Conservation (phyloP, 2,113 vertebrate species). For the Engystomops pustulosus region DNA sequence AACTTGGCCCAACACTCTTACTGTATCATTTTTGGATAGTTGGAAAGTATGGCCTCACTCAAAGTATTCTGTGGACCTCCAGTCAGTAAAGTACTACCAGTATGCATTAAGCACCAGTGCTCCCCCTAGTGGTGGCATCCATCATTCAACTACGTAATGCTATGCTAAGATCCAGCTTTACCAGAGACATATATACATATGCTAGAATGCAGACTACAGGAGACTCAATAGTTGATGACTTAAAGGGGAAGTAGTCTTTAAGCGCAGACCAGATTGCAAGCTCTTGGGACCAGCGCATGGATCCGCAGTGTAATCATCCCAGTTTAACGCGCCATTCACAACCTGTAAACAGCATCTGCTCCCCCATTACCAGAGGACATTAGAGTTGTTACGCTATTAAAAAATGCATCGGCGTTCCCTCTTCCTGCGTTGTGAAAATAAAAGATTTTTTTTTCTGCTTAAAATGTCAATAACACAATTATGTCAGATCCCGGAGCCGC, state of each 20-base stretch:
- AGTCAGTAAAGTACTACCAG: too few species aligned
- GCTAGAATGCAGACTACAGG: too few species aligned
- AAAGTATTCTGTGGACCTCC: too few species aligned
- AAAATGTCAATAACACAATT: slow-evolving; percentile 51
- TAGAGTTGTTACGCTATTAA: slow-evolving; percentile 18
- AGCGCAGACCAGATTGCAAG: neutral
- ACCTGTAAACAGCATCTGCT: slow-evolving; percentile 15
- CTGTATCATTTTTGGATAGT: too few species aligned
- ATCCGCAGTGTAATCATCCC: neutral
- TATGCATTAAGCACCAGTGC: too few species aligned
- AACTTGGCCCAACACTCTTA: too few species aligned
- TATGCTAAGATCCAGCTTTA: too few species aligned
- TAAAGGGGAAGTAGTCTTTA: neutral
- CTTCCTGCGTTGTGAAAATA: slow-evolving; percentile 10
- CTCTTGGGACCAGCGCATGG: neutral
- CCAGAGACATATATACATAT: too few species aligned
- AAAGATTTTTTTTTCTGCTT: neutral
- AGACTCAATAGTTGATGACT: too few species aligned
- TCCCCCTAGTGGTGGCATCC: too few species aligned
- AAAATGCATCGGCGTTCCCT: neutral
- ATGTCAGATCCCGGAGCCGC: slow-evolving; percentile 12
- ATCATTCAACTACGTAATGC: too few species aligned
- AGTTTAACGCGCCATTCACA: neutral
- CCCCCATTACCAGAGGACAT: neutral
- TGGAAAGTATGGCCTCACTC: too few species aligned